Conservation (phyloP, 2,888 invertebrate genomes). For the Leptinotarsa peninsularis region DNA sequence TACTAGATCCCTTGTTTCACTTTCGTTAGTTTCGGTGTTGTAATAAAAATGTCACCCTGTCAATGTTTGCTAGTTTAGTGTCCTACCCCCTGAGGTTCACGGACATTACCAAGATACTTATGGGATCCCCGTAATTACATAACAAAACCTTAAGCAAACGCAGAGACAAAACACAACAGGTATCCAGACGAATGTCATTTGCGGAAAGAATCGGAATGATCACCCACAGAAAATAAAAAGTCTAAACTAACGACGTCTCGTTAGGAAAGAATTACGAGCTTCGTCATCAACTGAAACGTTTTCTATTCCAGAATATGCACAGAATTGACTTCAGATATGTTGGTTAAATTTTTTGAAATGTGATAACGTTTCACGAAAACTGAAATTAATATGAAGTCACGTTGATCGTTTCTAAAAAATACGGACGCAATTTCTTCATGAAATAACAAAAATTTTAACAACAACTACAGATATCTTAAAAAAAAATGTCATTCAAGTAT, state of each 20-base stretch:
- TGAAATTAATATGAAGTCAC: no score
- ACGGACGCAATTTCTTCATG: no score
- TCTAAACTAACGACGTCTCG: conserved; percentile 1
- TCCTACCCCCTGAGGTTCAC: conserved; percentile 22
- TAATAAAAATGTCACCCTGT: conserved; percentile 29
- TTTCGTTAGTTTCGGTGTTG: conserved; percentile 5
- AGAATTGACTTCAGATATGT: no score
- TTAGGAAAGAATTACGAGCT: conserved; percentile 4
- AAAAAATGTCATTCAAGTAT: no score
- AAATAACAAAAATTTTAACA: no score
- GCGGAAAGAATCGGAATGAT: conserved; percentile 16
- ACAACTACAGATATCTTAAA: no score
- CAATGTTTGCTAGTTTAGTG: conserved; percentile 27
- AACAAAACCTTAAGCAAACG: conserved; percentile 14
- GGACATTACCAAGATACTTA: conserved; percentile 13
- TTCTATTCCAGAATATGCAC: neutral
- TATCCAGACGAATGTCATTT: conserved; percentile 12
- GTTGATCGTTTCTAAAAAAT: no score
- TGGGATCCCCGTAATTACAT: conserved; percentile 15
- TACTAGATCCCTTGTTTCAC: conserved; percentile 4
- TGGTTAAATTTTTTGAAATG: no score
- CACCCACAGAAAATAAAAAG: conserved; percentile 13
- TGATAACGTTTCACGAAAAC: no score
- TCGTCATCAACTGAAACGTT: neutral
- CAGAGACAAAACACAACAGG: conserved; percentile 25